phyloP scores from a whole-genome alignment of 2,797 vertebrate species.

The Myripristis murdjan region DNA sequence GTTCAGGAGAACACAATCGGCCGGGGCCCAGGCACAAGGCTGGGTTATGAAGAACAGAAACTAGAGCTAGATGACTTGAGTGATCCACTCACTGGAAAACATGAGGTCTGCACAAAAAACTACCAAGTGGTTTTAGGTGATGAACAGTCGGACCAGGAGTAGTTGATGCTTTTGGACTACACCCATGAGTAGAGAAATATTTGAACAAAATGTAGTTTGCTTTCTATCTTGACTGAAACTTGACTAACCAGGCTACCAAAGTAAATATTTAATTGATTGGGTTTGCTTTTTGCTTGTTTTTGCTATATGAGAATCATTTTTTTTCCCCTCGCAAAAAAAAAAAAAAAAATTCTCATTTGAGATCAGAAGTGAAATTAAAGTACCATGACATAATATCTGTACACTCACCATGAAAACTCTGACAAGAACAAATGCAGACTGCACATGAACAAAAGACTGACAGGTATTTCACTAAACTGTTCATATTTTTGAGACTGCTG shows the following conservation, averaged over 20 bases:
- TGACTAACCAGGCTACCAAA: not conserved
- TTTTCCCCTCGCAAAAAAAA: not conserved
- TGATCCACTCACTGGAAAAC: not conserved
- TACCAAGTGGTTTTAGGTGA: too few relatives aligned
- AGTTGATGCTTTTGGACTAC: too few relatives aligned
- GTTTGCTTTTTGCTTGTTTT: not conserved
- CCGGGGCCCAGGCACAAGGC: not conserved
- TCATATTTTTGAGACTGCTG: not conserved
- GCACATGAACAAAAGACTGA: slow-evolving; percentile 24
- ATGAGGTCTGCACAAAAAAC: too few relatives aligned
- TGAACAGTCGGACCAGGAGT: too few relatives aligned
- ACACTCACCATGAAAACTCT: slow-evolving; percentile 1
- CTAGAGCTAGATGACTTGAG: not conserved
- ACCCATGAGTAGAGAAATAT: too few relatives aligned
- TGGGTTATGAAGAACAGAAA: not conserved
- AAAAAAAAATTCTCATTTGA: slow-evolving; percentile 13
- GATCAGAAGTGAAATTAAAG: slow-evolving; percentile 1
- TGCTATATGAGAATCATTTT: not conserved
- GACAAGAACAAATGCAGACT: slow-evolving; percentile 15
- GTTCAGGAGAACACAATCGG: slow-evolving; percentile 26
- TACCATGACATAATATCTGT: not conserved
- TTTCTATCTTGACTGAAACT: too few relatives aligned
- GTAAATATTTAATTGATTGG: not conserved
- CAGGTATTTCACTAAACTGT: not conserved
- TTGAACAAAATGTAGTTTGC: too few relatives aligned